These are phyloP conservation scores for Syrista parreyssii DNA, from an alignment of 2,888 invertebrate species.

Conservation along the genomic window DNA sequence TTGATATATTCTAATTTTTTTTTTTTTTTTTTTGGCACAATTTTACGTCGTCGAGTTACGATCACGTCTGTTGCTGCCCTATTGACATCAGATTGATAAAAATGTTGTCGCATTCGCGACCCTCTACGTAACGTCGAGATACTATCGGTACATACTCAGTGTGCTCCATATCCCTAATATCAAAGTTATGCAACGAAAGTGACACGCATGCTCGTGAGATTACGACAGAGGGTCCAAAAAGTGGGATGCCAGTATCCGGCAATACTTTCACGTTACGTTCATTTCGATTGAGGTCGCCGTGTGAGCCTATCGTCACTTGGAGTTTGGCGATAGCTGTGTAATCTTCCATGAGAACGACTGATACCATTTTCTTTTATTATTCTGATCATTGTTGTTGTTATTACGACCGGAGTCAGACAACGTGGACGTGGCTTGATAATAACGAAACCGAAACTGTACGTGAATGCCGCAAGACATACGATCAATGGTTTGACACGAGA, in stretches of 20 bases:
- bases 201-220: not conserved
- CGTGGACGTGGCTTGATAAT: too few relatives aligned
- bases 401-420: not conserved
- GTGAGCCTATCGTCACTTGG: not conserved
- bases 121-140: not conserved
- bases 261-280: constrained; percentile 7
- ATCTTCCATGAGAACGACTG: not conserved
- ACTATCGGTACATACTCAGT: not conserved
- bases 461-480: not conserved
- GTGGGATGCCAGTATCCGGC: constrained; percentile 4
- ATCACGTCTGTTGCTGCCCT: not conserved
- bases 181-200: not conserved
- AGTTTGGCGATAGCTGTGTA: not conserved
- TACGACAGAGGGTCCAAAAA: constrained; percentile 1
- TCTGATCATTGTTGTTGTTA: not conserved
- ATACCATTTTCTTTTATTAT: not conserved
- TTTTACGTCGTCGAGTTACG: not conserved
- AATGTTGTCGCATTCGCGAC: not conserved
- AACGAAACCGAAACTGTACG: not conserved
- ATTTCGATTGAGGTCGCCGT: not conserved
- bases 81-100: not conserved
- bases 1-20: too few relatives aligned
- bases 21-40: too few relatives aligned
- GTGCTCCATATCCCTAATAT: constrained; percentile 1
- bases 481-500: not conserved